Evolutionary conservation across 37 sponge, comb jelly and placozoan genomes (phyloP), one percentile per base, ranked within the genome.

Genomic region (Hexactinellida sp.): DNA sequence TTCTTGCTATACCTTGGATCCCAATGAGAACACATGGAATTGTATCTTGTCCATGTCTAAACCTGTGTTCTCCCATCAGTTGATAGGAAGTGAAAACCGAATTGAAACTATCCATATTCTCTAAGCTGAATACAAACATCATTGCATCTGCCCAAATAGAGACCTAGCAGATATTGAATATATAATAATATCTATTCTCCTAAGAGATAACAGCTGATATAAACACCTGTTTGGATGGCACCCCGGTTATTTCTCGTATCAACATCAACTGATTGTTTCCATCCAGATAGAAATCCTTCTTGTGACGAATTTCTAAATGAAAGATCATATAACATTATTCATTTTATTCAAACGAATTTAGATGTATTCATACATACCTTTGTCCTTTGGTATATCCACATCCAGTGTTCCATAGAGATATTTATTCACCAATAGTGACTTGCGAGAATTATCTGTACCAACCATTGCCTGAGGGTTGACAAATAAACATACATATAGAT

Each of bases 121-220:
- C 76, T n/a, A 63, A 90, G 83, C 92, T 93, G 94, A 92, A 95
- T 55, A 95, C 94, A 36, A 93, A 71, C 86, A 95, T 37, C 36
- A 91, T 37, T 25, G 90, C 86, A 55, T 95, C 96, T 24, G 90
- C 89, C 96, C 96, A 95, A 37, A 87, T 83, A n/a, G 85, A 47
- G 37, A 95, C 47, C 89, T 90, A 54, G 0, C 36, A 1, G 54
- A 36, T 25, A 63, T 9, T 47, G 16, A 47, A 10, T 7, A 63
- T n/a, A n/a, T 21, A 21, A 63, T 5, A 63, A n/a, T 21, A 63
- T 63, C 10, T 16, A 5, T 41, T 5, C 47, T 16, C 10, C 47
- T 41, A 41, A 16, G 21, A 23, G 30, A 63, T 63, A 10, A 63
- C 3, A 7, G 76, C 34, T 63, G 76, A 5, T 25, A 23, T 63